Evolutionary conservation across 2,888 invertebrate genomes (phyloP).

Genomic region (Platerodrilus igneus): DNA sequence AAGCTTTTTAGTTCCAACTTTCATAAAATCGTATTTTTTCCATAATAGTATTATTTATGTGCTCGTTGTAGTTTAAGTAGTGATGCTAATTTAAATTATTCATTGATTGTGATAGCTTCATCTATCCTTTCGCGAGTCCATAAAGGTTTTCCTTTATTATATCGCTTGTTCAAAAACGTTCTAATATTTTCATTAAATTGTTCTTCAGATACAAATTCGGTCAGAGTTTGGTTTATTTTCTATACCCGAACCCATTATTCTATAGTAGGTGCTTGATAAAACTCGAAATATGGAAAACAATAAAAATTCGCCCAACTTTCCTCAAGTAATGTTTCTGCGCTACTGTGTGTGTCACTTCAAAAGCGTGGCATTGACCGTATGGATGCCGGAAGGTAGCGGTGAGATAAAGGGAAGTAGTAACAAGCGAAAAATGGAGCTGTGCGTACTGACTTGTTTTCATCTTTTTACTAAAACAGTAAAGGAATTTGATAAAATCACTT

Average conservation of each 20-base stretch:
- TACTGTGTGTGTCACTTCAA: too few species aligned
- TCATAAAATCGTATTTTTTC: conserved; percentile 9
- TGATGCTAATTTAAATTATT: conserved; percentile 1
- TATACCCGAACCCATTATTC: conserved; percentile 13
- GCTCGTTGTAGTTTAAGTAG: conserved; percentile 3
- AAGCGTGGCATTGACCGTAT: too few species aligned
- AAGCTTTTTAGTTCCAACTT: conserved; percentile 11
- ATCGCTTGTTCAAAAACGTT: conserved; percentile 5
- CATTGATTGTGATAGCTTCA: conserved; percentile 3
- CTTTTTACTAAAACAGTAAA: conserved; percentile 21
- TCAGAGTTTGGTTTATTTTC: conserved; percentile 15
- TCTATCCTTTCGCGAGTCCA: conserved; percentile 3
- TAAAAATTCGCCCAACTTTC: too few species aligned
- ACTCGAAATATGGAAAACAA: conserved; percentile 7
- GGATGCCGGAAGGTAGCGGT: neutral
- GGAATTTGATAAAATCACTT: conserved; percentile 25
- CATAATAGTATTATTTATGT: conserved; percentile 3
- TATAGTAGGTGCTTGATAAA: conserved; percentile 6
- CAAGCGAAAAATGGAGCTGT: neutral
- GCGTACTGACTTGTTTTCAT: conserved; percentile 8
- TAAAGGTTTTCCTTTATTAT: conserved; percentile 13
- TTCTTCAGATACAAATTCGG: conserved; percentile 17
- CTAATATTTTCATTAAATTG: conserved; percentile 16
- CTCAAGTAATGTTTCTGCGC: too few species aligned
- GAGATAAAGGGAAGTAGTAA: neutral